Conservation (phyloP, 2,797 vertebrate genomes). For the Danio choprae region DNA sequence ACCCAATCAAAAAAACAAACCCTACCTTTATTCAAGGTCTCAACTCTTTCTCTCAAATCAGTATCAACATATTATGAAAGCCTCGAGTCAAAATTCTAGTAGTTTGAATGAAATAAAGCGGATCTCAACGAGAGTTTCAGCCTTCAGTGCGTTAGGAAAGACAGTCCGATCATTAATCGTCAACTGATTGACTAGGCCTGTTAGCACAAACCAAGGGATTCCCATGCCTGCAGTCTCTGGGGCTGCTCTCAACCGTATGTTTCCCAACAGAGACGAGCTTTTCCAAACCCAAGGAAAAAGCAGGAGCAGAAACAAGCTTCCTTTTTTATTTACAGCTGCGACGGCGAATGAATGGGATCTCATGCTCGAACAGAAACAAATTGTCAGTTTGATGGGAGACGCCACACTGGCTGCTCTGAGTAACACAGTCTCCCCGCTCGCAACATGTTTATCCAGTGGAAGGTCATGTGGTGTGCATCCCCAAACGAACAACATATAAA, state of each 20-base stretch:
- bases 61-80: too few species aligned
- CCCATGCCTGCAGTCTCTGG: constrained; percentile 59
- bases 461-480: constrained; percentile 67
- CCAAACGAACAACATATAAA: constrained; percentile 61
- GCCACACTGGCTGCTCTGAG: constrained; percentile 66
- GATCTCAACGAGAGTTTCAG: neutral
- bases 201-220: constrained; percentile 24
- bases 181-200: constrained; percentile 50
- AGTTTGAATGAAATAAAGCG: neutral
- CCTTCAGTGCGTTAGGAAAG: neutral
- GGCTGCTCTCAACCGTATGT: constrained; percentile 36
- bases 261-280: constrained; percentile 48
- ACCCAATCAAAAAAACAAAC: too few species aligned
- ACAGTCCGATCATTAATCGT: constrained; percentile 60
- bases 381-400: constrained; percentile 71
- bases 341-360: constrained; percentile 58
- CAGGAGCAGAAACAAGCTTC: constrained; percentile 58
- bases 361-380: constrained; percentile 69
- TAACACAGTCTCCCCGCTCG: constrained; percentile 64
- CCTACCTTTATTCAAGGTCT: too few species aligned
- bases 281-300: constrained; percentile 50
- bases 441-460: constrained; percentile 74
- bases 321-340: constrained; percentile 65
- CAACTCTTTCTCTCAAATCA: too few species aligned
- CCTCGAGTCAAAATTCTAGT: too few species aligned